Percentiles rank a stretch among this genome's conserved stretches.
phyloP scores from a whole-genome alignment of 2,113 vertebrate genomes.

The Melospiza melodia region DNA sequence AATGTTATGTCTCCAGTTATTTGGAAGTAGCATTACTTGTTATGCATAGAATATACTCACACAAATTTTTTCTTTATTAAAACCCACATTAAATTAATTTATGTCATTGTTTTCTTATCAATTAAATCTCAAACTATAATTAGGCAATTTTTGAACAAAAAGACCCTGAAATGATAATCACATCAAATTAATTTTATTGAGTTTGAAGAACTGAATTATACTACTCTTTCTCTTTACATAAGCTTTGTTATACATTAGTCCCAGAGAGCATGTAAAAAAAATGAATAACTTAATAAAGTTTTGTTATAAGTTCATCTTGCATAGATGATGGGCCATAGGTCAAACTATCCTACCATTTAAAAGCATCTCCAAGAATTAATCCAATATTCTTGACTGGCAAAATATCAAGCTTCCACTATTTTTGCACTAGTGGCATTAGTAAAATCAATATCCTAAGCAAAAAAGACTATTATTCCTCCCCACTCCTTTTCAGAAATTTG shows the following conservation, averaged over 20 bases:
- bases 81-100: neutral
- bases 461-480: neutral
- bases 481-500: neutral
- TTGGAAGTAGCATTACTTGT: neutral
- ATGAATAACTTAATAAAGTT: neutral
- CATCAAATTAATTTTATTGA: neutral
- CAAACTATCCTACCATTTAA: neutral
- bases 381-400: neutral
- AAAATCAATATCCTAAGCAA: neutral
- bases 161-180: neutral
- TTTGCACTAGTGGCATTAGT: neutral
- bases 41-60: neutral
- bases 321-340: neutral
- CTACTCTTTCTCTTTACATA: neutral
- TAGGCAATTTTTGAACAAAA: neutral
- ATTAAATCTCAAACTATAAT: neutral
- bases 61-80: neutral
- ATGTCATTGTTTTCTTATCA: neutral
- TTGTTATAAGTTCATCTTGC: neutral
- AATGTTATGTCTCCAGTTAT: neutral
- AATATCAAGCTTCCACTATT: neutral
- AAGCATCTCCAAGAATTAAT: neutral
- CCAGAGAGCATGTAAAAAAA: neutral
- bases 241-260: neutral
- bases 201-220: neutral